These are phyloP conservation scores for Chionoecetes opilio DNA, from an alignment of 1,140 invertebrate genomes.

Conservation along the genomic window DNA sequence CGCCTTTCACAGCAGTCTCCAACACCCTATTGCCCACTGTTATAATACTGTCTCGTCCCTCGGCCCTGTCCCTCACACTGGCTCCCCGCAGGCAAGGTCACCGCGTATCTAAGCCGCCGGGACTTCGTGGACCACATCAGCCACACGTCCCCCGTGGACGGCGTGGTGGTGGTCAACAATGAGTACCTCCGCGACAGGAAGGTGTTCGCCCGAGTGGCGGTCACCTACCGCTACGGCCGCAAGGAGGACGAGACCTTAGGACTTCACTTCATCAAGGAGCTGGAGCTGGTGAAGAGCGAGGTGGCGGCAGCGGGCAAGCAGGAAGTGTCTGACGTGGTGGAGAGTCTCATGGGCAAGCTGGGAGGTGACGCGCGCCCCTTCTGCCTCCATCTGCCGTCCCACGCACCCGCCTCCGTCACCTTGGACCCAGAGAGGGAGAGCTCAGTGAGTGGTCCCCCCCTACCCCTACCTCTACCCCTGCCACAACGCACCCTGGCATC, in stretches of 20 bases:
- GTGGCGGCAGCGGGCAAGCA: background rate
- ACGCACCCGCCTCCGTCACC: conserved; percentile 50
- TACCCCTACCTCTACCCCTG: background rate
- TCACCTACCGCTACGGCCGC: conserved; percentile 53
- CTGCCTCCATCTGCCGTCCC: background rate
- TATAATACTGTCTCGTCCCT: no score
- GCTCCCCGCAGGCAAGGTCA: conserved; percentile 55
- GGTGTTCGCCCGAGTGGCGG: conserved; percentile 46
- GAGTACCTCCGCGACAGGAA: conserved; percentile 50
- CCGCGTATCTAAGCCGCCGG: conserved; percentile 55
- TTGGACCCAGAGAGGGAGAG: conserved; percentile 10
- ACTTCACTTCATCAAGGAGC: conserved; percentile 58
- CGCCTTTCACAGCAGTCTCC: no score
- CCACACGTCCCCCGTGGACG: conserved; percentile 48
- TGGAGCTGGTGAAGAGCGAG: conserved; percentile 45
- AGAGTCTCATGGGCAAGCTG: conserved; percentile 35
- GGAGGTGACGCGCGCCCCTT: conserved; percentile 39
- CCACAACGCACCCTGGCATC: background rate
- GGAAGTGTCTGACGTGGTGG: background rate
- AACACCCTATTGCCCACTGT: no score
- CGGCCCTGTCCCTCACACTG: no score
- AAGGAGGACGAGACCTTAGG: conserved; percentile 64
- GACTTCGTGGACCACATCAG: conserved; percentile 67
- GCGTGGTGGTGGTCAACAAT: conserved; percentile 59
- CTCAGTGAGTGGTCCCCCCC: background rate